These are phyloP conservation scores for Fregata magnificens DNA, from an alignment of 2,113 vertebrate species.

Conservation along the genomic window DNA sequence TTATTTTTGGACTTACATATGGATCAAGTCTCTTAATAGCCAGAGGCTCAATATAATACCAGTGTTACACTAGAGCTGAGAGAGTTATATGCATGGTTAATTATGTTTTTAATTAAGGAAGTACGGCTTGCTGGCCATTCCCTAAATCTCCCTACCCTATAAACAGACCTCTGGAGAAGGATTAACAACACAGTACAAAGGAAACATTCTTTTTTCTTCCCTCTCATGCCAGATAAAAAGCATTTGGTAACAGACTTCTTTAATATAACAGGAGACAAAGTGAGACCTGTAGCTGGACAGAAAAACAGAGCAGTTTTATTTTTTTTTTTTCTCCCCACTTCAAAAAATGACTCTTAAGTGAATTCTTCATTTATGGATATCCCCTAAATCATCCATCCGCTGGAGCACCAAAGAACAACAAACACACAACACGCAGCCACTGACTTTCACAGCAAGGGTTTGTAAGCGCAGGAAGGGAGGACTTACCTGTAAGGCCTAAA, in stretches of 20 bases:
- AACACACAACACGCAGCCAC: background rate
- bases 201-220: background rate
- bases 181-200: background rate
- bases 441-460: background rate
- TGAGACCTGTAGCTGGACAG: background rate
- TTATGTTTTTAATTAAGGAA: conserved; percentile 29
- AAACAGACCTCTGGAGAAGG: background rate
- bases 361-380: background rate
- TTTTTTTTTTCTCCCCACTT: background rate
- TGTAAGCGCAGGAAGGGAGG: background rate
- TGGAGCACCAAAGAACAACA: background rate
- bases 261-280: background rate
- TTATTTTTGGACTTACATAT: background rate
- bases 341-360: background rate
- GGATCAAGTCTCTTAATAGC: background rate
- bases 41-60: background rate
- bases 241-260: background rate
- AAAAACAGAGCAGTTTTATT: background rate
- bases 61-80: background rate
- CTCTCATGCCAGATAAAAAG: background rate
- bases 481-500: background rate
- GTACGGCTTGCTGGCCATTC: background rate
- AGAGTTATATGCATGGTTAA: background rate
- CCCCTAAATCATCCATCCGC: background rate
- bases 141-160: background rate